Conservation (phyloP, 1,140 invertebrate genomes). For the Drosophila kanapiae region DNA sequence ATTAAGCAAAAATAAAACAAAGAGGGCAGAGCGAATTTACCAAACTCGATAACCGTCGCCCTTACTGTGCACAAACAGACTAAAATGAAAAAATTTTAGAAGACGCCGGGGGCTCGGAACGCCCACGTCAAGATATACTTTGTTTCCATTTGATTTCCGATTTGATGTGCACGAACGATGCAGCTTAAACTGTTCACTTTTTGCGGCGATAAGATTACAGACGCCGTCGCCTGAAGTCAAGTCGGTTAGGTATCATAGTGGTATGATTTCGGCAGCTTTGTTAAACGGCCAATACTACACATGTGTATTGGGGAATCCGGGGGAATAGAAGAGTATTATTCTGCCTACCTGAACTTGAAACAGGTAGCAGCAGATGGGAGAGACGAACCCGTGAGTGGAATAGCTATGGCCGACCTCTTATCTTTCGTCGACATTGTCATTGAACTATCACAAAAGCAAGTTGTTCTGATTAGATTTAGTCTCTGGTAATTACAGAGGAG, state of each 20-base stretch:
- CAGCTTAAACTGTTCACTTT: constrained; percentile 78
- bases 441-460: constrained; percentile 41
- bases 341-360: constrained; percentile 5
- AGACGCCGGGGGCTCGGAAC: constrained; percentile 17
- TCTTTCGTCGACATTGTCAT: constrained; percentile 41
- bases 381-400: constrained; percentile 4
- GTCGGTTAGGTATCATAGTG: not conserved
- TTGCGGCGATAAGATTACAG: constrained; percentile 69
- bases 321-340: constrained; percentile 1
- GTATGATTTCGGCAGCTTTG: constrained; percentile 35
- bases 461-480: constrained; percentile 37
- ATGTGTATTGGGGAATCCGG: constrained; percentile 34
- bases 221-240: constrained; percentile 9
- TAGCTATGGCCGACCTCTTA: constrained; percentile 23
- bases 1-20: constrained; percentile 3
- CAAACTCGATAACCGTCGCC: constrained; percentile 46
- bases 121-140: constrained; percentile 45
- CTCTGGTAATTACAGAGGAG: constrained; percentile 14
- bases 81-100: constrained; percentile 46
- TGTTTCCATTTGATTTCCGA: constrained; percentile 49
- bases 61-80: constrained; percentile 52
- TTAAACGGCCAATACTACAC: constrained; percentile 53
- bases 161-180: constrained; percentile 72
- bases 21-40: constrained; percentile 2
- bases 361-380: constrained; percentile 12